A percentile compares a stretch with the other conserved stretches of the same genome.
Evolutionary conservation across 92 coral and sea anemone genomes (phyloP).

Genomic region (Palythoa grandis): DNA sequence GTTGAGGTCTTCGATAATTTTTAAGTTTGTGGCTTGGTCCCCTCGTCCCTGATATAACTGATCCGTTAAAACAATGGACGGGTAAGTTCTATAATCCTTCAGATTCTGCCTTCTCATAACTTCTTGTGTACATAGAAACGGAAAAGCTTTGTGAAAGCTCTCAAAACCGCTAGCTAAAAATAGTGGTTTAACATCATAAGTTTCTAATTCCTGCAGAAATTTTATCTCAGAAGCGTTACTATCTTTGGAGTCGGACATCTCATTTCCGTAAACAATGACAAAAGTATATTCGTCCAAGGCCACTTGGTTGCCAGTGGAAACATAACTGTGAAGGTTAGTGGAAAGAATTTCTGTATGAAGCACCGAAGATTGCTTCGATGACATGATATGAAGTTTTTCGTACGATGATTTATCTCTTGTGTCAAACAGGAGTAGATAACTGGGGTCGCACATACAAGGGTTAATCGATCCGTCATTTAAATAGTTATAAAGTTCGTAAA

Average conservation of each 20-base stretch:
- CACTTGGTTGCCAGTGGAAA: conserved; percentile 48
- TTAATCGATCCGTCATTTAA: conserved; percentile 88
- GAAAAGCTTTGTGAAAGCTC: conserved; percentile 69
- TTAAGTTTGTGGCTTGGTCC: conserved; percentile 85
- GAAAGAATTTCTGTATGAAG: conserved; percentile 72
- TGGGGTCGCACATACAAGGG: conserved; percentile 85
- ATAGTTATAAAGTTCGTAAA: conserved; percentile 85
- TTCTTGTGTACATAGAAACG: conserved; percentile 83
- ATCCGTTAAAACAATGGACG: conserved; percentile 80
- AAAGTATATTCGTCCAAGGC: conserved; percentile 78
- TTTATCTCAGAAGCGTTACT: conserved; percentile 60
- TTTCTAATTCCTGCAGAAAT: conserved; percentile 76
- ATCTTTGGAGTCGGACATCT: conserved; percentile 44
- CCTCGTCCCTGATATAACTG: conserved; percentile 94
- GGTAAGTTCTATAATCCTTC: conserved; percentile 71
- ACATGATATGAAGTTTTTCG: conserved; percentile 74
- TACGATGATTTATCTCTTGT: conserved; percentile 65
- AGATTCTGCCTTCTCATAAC: conserved; percentile 63
- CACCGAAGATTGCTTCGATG: conserved; percentile 65
- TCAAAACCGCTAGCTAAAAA: conserved; percentile 74
- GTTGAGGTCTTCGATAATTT: conserved; percentile 70
- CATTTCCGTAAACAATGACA: conserved; percentile 83
- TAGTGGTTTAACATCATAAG: conserved; percentile 71
- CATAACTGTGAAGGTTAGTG: conserved; percentile 59
- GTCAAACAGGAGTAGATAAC: conserved; percentile 86